These are phyloP conservation scores for Microchirus variegatus DNA, from an alignment of 2,797 vertebrate genomes.

Conservation along the genomic window DNA sequence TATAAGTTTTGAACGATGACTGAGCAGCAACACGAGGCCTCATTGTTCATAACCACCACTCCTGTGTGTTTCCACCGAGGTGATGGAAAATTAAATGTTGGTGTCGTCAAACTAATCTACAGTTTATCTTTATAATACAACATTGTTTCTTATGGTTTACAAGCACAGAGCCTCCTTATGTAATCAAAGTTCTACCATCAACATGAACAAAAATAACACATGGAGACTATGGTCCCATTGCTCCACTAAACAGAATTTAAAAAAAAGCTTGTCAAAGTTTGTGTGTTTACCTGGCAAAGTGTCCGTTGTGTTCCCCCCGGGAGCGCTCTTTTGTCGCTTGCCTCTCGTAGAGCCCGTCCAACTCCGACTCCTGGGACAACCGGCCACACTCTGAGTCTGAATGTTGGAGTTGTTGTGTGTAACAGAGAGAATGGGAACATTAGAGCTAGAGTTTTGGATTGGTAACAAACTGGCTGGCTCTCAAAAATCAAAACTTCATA, in stretches of 20 bases:
- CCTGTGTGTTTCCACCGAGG: too few species aligned
- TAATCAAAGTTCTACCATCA: too few species aligned
- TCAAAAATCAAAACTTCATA: constrained; percentile 1
- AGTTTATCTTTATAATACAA: too few species aligned
- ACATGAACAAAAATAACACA: not conserved
- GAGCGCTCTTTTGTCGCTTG: constrained; percentile 49
- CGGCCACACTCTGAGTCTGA: constrained; percentile 71
- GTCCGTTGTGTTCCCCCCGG: constrained; percentile 68
- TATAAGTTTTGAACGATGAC: too few species aligned
- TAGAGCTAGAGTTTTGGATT: not conserved
- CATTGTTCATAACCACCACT: too few species aligned
- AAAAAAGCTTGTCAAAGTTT: too few species aligned
- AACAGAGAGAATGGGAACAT: constrained; percentile 10
- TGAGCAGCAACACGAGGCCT: too few species aligned
- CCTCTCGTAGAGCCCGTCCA: constrained; percentile 52
- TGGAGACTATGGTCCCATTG: not conserved
- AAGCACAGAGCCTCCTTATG: too few species aligned
- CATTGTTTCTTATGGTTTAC: too few species aligned
- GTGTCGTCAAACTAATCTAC: too few species aligned
- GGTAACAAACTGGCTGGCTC: not conserved
- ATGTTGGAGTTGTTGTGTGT: constrained; percentile 4
- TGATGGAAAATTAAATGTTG: too few species aligned
- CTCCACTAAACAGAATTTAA: too few species aligned
- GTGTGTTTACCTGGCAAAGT: constrained; percentile 75
- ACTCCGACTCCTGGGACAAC: constrained; percentile 67